phyloP scores from a whole-genome alignment of 1,140 invertebrate genomes.

The Dinoponera quadriceps region DNA sequence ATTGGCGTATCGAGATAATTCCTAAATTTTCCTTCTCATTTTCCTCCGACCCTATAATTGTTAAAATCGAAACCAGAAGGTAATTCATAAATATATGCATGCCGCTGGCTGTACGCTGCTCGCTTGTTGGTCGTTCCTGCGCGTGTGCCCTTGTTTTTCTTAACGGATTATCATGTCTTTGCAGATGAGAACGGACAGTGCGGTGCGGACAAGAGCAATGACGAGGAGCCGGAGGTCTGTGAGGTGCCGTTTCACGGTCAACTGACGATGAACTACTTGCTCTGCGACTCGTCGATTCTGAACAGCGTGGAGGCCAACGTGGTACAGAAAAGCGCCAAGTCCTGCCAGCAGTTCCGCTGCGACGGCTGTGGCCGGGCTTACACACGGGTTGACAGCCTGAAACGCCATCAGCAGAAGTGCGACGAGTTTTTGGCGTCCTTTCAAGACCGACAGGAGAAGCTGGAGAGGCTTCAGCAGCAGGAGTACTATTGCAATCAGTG shows the following conservation, averaged over 20 bases:
- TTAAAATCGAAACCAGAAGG: slow-evolving; percentile 16
- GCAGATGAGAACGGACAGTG: slow-evolving; percentile 62
- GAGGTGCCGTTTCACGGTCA: slow-evolving; percentile 70
- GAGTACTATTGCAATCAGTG: slow-evolving; percentile 83
- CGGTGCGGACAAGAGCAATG: slow-evolving; percentile 51
- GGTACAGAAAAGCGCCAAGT: slow-evolving; percentile 46
- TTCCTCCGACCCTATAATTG: slow-evolving; percentile 16
- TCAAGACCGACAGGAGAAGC: slow-evolving; percentile 62
- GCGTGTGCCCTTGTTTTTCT: neutral
- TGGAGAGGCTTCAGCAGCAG: slow-evolving; percentile 62
- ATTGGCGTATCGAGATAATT: neutral
- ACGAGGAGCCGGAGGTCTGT: slow-evolving; percentile 66
- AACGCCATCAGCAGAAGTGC: slow-evolving; percentile 82
- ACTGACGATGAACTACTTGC: slow-evolving; percentile 64
- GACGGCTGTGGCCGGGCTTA: slow-evolving; percentile 81
- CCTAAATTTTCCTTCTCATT: neutral
- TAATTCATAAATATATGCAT: slow-evolving; percentile 59
- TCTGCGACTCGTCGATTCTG: slow-evolving; percentile 67
- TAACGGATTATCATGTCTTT: slow-evolving; percentile 63
- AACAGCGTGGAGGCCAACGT: slow-evolving; percentile 47
- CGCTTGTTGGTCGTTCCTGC: slow-evolving; percentile 25
- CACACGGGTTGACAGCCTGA: slow-evolving; percentile 80
- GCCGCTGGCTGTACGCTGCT: slow-evolving; percentile 39
- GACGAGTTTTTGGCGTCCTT: slow-evolving; percentile 64
- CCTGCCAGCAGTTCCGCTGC: slow-evolving; percentile 71